Evolutionary conservation across 1,140 invertebrate species (phyloP).

Genomic region (Calycopis cecrops): DNA sequence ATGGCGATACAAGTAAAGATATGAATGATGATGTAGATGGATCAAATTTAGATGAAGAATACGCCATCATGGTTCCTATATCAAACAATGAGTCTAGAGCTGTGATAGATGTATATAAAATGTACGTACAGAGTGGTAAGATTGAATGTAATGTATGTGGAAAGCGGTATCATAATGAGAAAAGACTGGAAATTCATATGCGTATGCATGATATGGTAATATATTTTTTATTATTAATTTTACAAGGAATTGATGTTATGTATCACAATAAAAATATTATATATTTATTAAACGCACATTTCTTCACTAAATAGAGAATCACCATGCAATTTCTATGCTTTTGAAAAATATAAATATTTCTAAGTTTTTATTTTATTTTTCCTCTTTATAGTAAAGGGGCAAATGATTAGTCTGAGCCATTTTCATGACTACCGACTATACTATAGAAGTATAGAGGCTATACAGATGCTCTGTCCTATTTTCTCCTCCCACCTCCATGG

Average conservation of each 20-base stretch:
- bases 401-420: no score
- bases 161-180: slow-evolving; percentile 44
- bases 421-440: no score
- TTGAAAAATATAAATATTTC: not conserved
- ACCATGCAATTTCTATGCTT: not conserved
- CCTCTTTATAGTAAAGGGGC: not conserved
- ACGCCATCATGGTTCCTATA: slow-evolving; percentile 48
- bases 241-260: no score
- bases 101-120: slow-evolving; percentile 50
- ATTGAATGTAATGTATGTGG: slow-evolving; percentile 42
- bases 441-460: no score
- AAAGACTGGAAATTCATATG: slow-evolving; percentile 42
- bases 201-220: slow-evolving; percentile 62
- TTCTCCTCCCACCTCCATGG: no score
- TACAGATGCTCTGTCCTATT: no score
- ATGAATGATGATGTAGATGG: slow-evolving; percentile 37
- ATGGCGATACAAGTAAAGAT: slow-evolving; percentile 22
- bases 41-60: slow-evolving; percentile 48
- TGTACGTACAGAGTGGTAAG: slow-evolving; percentile 43
- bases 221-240: not conserved
- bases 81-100: slow-evolving; percentile 49
- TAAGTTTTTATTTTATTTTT: slow-evolving; percentile 14
- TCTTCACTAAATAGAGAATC: no score
- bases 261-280: no score
- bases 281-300: no score